These are phyloP conservation scores for Sylvia borin DNA, from an alignment of 2,797 vertebrate genomes.

Conservation along the genomic window DNA sequence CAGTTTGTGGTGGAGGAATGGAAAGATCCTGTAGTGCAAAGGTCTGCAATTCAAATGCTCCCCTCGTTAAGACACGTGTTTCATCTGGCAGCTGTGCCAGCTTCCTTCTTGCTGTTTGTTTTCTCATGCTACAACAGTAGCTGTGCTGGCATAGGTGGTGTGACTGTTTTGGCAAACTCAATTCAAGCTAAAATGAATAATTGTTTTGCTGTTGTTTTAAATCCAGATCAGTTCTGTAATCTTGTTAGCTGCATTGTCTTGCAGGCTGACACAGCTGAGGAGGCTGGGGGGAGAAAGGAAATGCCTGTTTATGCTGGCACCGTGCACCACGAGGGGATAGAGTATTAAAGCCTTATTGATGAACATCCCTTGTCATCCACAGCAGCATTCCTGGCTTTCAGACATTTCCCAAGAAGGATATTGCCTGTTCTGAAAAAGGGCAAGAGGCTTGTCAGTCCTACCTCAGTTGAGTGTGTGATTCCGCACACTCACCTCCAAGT, in stretches of 20 bases:
- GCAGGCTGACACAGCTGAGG: not conserved
- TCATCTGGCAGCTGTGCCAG: not conserved
- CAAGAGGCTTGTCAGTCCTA: not conserved
- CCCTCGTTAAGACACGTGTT: not conserved
- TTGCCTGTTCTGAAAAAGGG: not conserved
- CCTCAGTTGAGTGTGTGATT: not conserved
- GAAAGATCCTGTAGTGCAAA: not conserved
- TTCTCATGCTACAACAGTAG: not conserved
- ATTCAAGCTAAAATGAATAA: not conserved
- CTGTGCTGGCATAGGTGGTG: not conserved
- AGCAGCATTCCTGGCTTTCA: not conserved
- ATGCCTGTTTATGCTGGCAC: not conserved
- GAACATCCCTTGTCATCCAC: not conserved
- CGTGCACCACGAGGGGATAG: fast-evolving
- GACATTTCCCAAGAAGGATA: not conserved
- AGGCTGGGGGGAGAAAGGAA: not conserved
- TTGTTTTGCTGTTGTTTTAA: not conserved
- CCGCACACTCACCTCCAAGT: not conserved
- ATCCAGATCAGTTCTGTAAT: not conserved
- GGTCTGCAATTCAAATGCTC: not conserved
- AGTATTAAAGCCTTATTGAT: not conserved
- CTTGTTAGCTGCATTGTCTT: not conserved
- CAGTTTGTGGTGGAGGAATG: not conserved
- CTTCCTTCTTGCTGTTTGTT: not conserved
- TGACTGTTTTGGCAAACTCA: not conserved